Evolutionary conservation across 2,113 vertebrate genomes (phyloP).

Genomic region (Paraplagusia blochii): DNA sequence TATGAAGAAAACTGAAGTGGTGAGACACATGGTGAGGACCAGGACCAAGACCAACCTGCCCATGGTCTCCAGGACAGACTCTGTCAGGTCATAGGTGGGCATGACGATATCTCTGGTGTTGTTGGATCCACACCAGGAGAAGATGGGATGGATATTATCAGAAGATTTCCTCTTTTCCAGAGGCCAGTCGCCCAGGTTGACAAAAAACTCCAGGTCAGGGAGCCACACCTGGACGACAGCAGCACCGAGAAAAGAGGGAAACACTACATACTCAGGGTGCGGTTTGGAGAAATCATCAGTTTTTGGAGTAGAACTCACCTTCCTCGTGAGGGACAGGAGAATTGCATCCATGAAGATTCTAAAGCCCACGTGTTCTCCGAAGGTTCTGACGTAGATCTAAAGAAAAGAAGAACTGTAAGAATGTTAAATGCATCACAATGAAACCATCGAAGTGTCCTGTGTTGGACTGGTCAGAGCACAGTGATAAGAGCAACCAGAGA

Average conservation of each 20-base stretch:
- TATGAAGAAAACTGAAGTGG: no score
- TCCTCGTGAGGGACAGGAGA: conserved; percentile 90
- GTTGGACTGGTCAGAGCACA: no score
- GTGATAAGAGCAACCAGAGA: no score
- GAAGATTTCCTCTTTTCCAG: conserved; percentile 86
- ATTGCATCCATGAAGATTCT: conserved; percentile 98
- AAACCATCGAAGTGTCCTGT: no score
- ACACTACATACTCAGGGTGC: no score
- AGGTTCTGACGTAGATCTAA: conserved; percentile 90
- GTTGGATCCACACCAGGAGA: conserved; percentile 96
- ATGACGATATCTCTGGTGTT: conserved; percentile 94
- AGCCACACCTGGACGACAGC: conserved; percentile 81
- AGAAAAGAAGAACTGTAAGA: background rate
- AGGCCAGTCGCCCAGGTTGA: conserved; percentile 98
- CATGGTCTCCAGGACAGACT: conserved; percentile 97
- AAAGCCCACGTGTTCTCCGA: conserved; percentile 95
- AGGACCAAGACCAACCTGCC: conserved; percentile 81
- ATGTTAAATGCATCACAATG: background rate
- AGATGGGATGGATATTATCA: conserved; percentile 86
- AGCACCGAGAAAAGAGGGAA: background rate
- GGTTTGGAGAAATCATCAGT: background rate
- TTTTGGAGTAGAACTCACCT: conserved; percentile 74
- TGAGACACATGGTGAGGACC: no score
- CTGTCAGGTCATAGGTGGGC: conserved; percentile 97
- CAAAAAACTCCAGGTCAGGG: conserved; percentile 95